Percentiles rank a stretch among this genome's conserved stretches.
phyloP scores from a whole-genome alignment of 2,888 invertebrate genomes.

The Epinotia bilunana region DNA sequence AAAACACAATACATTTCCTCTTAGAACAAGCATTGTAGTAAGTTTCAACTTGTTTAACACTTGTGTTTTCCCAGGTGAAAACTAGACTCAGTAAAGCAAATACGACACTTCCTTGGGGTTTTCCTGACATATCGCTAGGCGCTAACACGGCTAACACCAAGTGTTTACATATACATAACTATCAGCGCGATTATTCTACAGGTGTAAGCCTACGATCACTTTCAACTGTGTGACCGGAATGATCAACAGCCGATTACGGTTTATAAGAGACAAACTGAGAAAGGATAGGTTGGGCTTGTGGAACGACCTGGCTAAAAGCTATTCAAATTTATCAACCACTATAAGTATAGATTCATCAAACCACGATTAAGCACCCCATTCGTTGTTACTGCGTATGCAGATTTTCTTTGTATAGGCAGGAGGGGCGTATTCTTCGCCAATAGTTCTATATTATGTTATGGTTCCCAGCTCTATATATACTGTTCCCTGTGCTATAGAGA shows the following conservation, averaged over 20 bases:
- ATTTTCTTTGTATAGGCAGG: background rate
- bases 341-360: no score
- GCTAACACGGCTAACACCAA: slow-evolving; percentile 10
- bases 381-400: no score
- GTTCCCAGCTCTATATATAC: background rate
- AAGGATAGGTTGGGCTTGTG: background rate
- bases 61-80: slow-evolving; percentile 27
- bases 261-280: background rate
- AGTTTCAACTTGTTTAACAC: slow-evolving; percentile 3
- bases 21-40: background rate
- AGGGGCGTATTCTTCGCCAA: background rate
- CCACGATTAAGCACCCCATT: no score
- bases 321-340: background rate
- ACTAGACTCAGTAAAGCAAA: slow-evolving; percentile 7
- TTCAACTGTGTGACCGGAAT: slow-evolving; percentile 40
- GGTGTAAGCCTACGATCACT: slow-evolving; percentile 29
- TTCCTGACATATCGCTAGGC: slow-evolving; percentile 7
- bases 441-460: no score
- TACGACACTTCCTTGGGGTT: slow-evolving; percentile 15
- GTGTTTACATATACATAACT: slow-evolving; percentile 19
- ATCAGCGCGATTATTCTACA: slow-evolving; percentile 27
- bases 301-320: slow-evolving; percentile 1
- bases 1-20: background rate
- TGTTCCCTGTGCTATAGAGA: background rate
- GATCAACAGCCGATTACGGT: background rate